Evolutionary conservation across 2,888 invertebrate species (phyloP).

Genomic region (Halictus quadricinctus): DNA sequence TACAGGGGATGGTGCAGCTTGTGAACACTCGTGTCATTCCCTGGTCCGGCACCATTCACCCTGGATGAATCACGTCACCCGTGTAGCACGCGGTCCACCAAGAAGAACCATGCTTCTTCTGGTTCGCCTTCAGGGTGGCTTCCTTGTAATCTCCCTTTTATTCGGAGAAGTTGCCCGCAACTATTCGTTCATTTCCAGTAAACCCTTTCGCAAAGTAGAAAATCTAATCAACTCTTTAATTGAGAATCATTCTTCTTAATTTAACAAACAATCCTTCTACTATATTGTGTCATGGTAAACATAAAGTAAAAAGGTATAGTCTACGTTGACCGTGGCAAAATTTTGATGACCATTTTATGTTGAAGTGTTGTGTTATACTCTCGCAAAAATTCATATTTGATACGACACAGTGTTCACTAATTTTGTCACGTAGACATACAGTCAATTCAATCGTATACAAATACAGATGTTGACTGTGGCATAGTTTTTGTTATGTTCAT

Average conservation of each 20-base stretch:
- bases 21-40: slow-evolving; percentile 81
- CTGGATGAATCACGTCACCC: slow-evolving; percentile 75
- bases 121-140: slow-evolving; percentile 28
- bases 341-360: not conserved
- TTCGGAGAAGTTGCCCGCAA: not conserved
- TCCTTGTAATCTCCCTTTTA: not conserved
- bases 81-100: slow-evolving; percentile 32
- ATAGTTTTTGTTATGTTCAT: not conserved
- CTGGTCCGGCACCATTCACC: slow-evolving; percentile 74
- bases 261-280: not conserved
- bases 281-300: not conserved
- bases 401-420: not conserved
- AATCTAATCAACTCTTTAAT: not conserved
- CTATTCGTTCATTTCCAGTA: not conserved
- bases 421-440: too few species aligned
- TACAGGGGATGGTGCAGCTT: slow-evolving; percentile 76
- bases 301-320: not conserved
- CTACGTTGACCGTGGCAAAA: not conserved
- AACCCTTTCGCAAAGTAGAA: not conserved
- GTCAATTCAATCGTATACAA: too few species aligned
- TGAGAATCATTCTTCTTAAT: not conserved
- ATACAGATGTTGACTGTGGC: too few species aligned
- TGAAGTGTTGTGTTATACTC: not conserved
- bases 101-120: slow-evolving; percentile 52
- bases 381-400: not conserved